Percentiles rank a stretch among this genome's conserved stretches.
Conservation (phyloP, 2,113 vertebrate genomes). For the Apeltes quadracus region DNA sequence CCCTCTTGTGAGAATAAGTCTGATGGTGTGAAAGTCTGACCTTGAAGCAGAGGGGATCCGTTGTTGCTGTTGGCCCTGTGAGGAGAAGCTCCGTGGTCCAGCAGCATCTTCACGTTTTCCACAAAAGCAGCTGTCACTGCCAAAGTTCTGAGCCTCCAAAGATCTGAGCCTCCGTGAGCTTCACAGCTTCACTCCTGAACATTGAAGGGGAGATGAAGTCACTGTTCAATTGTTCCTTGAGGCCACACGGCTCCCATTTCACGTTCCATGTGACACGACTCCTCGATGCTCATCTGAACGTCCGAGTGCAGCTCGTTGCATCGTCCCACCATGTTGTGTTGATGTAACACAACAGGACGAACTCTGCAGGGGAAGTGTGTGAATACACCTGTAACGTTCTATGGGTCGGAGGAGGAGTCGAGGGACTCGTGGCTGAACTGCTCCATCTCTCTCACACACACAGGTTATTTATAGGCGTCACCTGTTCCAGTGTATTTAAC, state of each 20-base stretch:
- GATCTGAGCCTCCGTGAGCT: slow-evolving; percentile 81
- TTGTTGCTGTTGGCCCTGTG: slow-evolving; percentile 82
- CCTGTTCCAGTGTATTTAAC: slow-evolving; percentile 55
- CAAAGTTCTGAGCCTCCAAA: too few species aligned
- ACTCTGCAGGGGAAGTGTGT: background rate
- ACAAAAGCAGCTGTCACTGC: slow-evolving; percentile 77
- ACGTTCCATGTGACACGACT: slow-evolving; percentile 71
- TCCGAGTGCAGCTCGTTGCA: too few species aligned
- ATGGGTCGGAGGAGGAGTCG: slow-evolving; percentile 19
- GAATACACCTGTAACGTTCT: background rate
- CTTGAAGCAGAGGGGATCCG: slow-evolving; percentile 84
- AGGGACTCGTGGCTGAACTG: slow-evolving; percentile 14
- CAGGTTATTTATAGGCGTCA: slow-evolving; percentile 64
- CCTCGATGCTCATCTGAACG: slow-evolving; percentile 83
- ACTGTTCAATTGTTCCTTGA: slow-evolving; percentile 1
- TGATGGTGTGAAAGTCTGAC: slow-evolving; percentile 46
- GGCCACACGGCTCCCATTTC: slow-evolving; percentile 56
- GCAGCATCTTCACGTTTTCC: slow-evolving; percentile 79
- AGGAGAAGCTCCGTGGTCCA: slow-evolving; percentile 82
- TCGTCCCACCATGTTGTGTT: too few species aligned
- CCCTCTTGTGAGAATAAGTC: too few species aligned
- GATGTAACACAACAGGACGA: background rate
- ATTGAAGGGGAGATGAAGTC: background rate
- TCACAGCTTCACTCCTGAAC: slow-evolving; percentile 79
- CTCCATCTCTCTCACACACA: slow-evolving; percentile 5